Evolutionary conservation across 37 sponge, comb jelly and placozoan genomes (phyloP).

Genomic region (Spongilla lacustris): DNA sequence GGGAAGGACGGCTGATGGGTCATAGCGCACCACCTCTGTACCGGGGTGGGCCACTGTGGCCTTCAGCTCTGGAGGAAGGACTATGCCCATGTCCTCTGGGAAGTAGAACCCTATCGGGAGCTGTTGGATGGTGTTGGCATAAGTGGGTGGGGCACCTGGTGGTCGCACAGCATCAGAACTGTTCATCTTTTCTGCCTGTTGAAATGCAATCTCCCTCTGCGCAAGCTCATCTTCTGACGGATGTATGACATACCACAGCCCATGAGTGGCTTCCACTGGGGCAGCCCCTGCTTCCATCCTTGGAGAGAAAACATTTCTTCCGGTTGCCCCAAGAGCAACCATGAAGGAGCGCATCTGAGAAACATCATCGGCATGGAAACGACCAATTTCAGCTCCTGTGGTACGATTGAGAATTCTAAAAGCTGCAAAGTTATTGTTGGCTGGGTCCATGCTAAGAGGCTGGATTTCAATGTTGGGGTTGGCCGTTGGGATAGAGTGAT

Average conservation of each 20-base stretch:
- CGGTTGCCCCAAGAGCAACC: conserved; percentile 65
- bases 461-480: conserved; percentile 46
- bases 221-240: conserved; percentile 68
- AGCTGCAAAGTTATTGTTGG: conserved; percentile 49
- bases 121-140: conserved; percentile 55
- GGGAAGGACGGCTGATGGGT: conserved; percentile 58
- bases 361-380: conserved; percentile 50
- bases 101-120: conserved; percentile 76
- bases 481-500: conserved; percentile 19
- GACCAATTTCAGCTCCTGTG: conserved; percentile 34
- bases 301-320: conserved; percentile 54
- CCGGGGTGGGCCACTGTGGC: conserved; percentile 54
- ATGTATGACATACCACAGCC: conserved; percentile 70
- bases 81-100: conserved; percentile 46
- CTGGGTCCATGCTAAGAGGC: conserved; percentile 59
- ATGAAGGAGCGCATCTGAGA: conserved; percentile 63
- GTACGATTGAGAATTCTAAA: conserved; percentile 51
- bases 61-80: conserved; percentile 19
- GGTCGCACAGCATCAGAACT: not conserved
- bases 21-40: conserved; percentile 44
- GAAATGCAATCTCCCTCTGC: conserved; percentile 50
- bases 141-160: conserved; percentile 60
- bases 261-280: conserved; percentile 70
- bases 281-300: conserved; percentile 18
- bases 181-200: conserved; percentile 19